Conservation (phyloP, 2,888 invertebrate genomes). For the Lithophane ornitopus region DNA sequence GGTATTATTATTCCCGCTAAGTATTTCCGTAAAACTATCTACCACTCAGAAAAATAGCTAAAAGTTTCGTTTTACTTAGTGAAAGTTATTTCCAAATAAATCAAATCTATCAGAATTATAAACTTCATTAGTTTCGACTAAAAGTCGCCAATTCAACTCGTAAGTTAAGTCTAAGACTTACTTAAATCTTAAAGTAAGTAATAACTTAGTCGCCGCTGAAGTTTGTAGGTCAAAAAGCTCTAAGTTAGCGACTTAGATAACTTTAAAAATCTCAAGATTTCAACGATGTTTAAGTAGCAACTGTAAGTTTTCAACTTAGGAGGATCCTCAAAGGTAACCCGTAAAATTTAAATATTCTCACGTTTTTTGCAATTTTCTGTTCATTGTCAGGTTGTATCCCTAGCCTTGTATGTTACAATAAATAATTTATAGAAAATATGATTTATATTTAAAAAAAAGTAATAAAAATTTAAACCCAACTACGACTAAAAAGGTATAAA, state of each 20-base stretch:
- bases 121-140: background rate
- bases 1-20: background rate
- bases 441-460: too few relatives aligned
- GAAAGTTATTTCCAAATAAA: background rate
- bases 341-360: too few relatives aligned
- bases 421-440: too few relatives aligned
- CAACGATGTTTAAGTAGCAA: background rate
- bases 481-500: too few relatives aligned
- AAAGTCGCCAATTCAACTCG: background rate
- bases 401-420: too few relatives aligned
- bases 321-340: too few relatives aligned
- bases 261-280: background rate
- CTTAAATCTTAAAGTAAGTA: background rate
- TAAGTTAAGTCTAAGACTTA: conserved; percentile 1
- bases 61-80: too few relatives aligned
- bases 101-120: background rate
- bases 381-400: too few relatives aligned
- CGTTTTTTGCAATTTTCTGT: too few relatives aligned
- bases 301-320: background rate
- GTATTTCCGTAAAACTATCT: background rate
- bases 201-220: background rate
- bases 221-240: conserved; percentile 5
- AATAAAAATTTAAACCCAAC: too few relatives aligned
- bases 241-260: conserved; percentile 10
- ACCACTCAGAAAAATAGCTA: background rate